phyloP scores from a whole-genome alignment of 2,113 vertebrate genomes.

The Bubo bubo region DNA sequence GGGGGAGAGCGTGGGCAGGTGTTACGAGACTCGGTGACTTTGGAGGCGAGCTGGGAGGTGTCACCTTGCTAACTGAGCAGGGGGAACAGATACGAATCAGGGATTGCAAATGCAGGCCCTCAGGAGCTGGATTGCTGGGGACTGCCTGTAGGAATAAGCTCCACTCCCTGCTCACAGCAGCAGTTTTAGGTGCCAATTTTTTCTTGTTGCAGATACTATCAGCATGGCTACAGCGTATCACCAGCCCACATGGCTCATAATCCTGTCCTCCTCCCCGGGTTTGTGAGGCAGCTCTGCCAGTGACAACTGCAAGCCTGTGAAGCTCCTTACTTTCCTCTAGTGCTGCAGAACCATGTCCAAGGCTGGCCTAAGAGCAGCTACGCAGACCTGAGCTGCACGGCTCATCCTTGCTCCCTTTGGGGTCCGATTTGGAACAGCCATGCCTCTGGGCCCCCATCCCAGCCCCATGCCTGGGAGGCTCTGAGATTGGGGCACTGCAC shows the following conservation, averaged over 20 bases:
- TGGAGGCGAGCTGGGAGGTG: constrained; percentile 6
- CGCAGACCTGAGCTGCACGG: neutral
- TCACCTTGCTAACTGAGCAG: constrained; percentile 26
- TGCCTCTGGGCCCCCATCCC: neutral
- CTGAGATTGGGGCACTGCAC: accelerated
- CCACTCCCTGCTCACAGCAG: constrained; percentile 31
- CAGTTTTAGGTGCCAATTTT: constrained; percentile 33
- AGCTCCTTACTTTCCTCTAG: neutral
- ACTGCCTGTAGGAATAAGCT: constrained; percentile 15
- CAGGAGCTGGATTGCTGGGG: neutral
- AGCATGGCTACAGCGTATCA: constrained; percentile 38
- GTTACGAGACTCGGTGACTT: constrained; percentile 7
- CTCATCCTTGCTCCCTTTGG: neutral
- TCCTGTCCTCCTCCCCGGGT: neutral
- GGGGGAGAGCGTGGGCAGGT: constrained; percentile 38
- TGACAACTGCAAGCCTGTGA: neutral
- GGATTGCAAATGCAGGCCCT: neutral
- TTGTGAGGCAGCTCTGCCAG: neutral
- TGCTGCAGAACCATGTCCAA: neutral
- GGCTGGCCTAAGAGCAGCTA: neutral
- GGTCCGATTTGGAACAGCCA: neutral
- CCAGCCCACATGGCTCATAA: constrained; percentile 50
- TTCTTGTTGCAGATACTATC: constrained; percentile 57
- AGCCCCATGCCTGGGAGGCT: neutral
- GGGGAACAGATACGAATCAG: neutral